phyloP scores from a whole-genome alignment of 37 sponge, comb jelly and placozoan genomes.

The Eunapius fragilis region DNA sequence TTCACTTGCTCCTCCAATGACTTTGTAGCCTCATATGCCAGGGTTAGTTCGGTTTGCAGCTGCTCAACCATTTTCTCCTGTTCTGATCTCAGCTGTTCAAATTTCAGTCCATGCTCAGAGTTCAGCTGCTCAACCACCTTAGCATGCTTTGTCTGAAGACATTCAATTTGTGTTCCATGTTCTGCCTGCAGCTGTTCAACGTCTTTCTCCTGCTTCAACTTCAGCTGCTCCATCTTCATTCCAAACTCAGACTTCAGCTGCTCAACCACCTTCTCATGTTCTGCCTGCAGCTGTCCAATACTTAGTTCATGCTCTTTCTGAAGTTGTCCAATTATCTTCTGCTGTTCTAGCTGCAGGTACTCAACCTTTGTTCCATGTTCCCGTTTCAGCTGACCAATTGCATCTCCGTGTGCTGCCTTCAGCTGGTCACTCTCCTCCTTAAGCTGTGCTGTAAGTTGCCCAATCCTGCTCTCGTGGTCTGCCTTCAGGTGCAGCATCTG shows the following conservation, averaged over 20 bases:
- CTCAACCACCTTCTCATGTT: background rate
- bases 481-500: background rate
- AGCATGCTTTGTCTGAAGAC: background rate
- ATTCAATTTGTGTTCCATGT: background rate
- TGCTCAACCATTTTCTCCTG: background rate
- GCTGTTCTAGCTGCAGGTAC: background rate
- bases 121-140: background rate
- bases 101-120: background rate
- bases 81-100: background rate
- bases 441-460: background rate
- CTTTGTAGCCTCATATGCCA: background rate
- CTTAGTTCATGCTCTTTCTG: background rate
- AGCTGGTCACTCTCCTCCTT: slow-evolving; percentile 1
- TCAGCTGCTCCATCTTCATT: background rate
- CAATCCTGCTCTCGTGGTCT: background rate
- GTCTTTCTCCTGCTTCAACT: background rate
- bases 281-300: background rate
- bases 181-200: background rate
- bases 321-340: background rate
- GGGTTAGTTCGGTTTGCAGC: background rate
- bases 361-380: background rate
- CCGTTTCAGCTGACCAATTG: background rate
- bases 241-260: background rate
- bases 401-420: background rate
- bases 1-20: background rate